Evolutionary conservation across 2,797 vertebrate species (phyloP), one percentile per base, ranked within the genome.

Genomic region (Morus bassanus): DNA sequence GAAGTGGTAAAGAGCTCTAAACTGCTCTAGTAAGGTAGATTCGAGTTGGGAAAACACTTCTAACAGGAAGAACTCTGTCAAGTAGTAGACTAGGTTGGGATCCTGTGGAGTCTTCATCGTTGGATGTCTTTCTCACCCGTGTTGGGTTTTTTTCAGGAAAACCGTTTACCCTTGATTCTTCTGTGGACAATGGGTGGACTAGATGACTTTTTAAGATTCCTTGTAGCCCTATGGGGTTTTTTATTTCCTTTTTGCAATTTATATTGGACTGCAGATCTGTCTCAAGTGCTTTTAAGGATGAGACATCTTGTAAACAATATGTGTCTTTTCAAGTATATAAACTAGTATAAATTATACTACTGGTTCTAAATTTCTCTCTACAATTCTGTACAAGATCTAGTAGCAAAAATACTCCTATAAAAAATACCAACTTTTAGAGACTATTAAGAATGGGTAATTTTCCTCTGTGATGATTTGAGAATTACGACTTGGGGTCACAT

Each of bases 311-410:
- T 67, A 51, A 65, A 69, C n/a, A 7, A 5, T 80, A 1, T 35
- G 10, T 48, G 18, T 68, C 63, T 81, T 21, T 83, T 22, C 65
- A 90, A 85, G 57, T 61, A n/a, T 39, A 13, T 86, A 85, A 95
- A 91, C 39, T 59, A 24, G 46, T 65, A 27, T 74, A 61, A 80
- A 93, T 79, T 74, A 90, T 39, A 37, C 18, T 6, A 7, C 63
- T 91, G 33, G 31, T 76, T 89, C 84, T 69, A 86, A 41, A 92
- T 91, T 89, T 91, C 59, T 88, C 61, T 67, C 50, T 93, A 53
- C 59, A 79, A 46, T 74, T 81, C 51, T 79, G 50, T 46, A 10
- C 1, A 27, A 93, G 74, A 65, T 59, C 51, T 41, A 81, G 92
- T 48, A 87, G 45, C 25, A 88, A 72, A 85, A 92, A 51, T 73